Evolutionary conservation across 2,113 vertebrate species (phyloP).

Genomic region (Baryphthengus martii): DNA sequence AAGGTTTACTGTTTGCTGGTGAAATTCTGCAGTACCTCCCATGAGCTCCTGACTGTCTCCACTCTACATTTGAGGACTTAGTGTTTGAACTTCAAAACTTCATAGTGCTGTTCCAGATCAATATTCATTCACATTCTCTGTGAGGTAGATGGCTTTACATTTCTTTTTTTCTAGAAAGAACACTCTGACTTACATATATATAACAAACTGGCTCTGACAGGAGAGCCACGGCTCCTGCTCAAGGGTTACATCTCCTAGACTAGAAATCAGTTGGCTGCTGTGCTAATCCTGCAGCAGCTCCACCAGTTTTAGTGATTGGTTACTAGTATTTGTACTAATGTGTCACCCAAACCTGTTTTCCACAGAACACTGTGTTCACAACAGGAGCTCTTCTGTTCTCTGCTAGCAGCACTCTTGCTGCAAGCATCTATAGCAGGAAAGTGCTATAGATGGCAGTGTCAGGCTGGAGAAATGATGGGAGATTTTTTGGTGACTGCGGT

Average conservation of each 20-base stretch:
- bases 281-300: not conserved
- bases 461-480: not conserved
- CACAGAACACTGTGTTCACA: not conserved
- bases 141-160: not conserved
- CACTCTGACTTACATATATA: fast-evolving
- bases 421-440: not conserved
- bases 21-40: not conserved
- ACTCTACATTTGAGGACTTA: not conserved
- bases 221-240: not conserved
- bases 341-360: not conserved
- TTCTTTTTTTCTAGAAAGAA: not conserved
- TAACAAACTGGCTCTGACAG: not conserved
- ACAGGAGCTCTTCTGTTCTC: not conserved
- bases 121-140: not conserved
- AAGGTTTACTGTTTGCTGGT: not conserved
- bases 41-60: not conserved
- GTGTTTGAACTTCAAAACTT: not conserved
- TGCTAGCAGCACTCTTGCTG: not conserved
- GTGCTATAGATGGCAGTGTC: slow-evolving; percentile 27
- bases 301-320: not conserved
- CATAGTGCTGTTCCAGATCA: not conserved
- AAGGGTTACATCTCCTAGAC: not conserved
- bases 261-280: not conserved
- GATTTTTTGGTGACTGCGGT: not conserved
- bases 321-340: not conserved